Evolutionary conservation across 1,140 invertebrate species (phyloP).

Genomic region (Aplysia californica): DNA sequence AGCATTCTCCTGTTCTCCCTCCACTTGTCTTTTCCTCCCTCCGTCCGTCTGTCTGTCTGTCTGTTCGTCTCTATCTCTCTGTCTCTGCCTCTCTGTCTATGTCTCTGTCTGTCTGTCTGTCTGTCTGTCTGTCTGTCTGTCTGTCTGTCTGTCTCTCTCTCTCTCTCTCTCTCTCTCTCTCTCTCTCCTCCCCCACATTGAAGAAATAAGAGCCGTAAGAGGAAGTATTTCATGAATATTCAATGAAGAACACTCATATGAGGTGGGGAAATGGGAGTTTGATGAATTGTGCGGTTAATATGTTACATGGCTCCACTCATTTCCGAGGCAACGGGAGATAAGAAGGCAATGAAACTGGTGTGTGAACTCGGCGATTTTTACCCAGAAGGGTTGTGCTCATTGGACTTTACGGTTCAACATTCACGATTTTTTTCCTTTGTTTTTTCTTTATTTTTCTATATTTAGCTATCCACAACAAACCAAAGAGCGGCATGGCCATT

Average conservation of each 20-base stretch:
- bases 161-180: neutral
- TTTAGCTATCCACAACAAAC: too few species aligned
- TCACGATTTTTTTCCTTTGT: too few species aligned
- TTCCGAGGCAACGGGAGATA: neutral
- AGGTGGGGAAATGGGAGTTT: neutral
- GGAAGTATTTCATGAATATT: neutral
- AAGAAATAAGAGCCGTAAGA: neutral
- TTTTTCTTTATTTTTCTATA: too few species aligned
- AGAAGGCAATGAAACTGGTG: too few species aligned
- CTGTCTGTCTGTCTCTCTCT: neutral
- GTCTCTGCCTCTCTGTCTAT: neutral
- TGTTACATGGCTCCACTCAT: neutral
- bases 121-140: neutral
- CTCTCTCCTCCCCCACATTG: neutral
- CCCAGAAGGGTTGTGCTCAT: too few species aligned
- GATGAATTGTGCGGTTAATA: neutral
- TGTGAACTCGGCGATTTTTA: too few species aligned
- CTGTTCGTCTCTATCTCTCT: neutral
- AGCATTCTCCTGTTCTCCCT: neutral
- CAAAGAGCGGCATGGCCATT: too few species aligned
- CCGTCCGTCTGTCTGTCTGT: conserved; percentile 5
- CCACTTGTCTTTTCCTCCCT: neutral
- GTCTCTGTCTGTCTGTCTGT: neutral
- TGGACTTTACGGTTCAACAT: too few species aligned
- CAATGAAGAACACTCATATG: neutral